Conservation (phyloP, 2,888 invertebrate species). For the Galeruca laticollis region DNA sequence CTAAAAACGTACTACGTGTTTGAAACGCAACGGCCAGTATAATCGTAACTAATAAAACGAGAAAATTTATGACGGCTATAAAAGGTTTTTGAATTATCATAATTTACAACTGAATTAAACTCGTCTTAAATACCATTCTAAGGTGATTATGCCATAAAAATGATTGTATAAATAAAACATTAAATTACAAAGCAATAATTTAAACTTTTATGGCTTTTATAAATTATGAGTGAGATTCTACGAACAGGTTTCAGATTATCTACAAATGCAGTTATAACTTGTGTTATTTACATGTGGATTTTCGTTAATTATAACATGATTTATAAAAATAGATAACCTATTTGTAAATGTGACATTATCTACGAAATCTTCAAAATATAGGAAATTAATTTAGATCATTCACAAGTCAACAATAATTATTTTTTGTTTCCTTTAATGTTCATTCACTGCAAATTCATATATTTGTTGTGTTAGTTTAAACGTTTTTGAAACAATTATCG, state of each 20-base stretch:
- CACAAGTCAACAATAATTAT: too few species aligned
- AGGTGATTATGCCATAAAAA: slow-evolving; percentile 46
- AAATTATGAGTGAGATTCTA: slow-evolving; percentile 35
- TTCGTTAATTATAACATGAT: neutral
- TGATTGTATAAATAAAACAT: slow-evolving; percentile 43
- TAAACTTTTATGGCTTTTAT: slow-evolving; percentile 40
- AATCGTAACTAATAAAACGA: slow-evolving; percentile 40
- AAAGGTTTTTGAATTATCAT: slow-evolving; percentile 47
- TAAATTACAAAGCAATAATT: slow-evolving; percentile 43
- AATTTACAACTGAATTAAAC: slow-evolving; percentile 50
- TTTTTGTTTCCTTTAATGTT: too few species aligned
- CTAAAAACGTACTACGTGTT: slow-evolving; percentile 28
- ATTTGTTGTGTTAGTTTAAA: too few species aligned
- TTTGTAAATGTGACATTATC: too few species aligned
- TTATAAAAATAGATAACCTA: neutral
- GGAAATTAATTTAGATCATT: too few species aligned
- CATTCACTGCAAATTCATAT: too few species aligned
- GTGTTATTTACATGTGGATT: neutral
- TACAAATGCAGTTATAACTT: neutral
- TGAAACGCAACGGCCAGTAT: slow-evolving; percentile 24
- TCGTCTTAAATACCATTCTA: slow-evolving; percentile 45
- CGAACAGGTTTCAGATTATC: slow-evolving; percentile 20
- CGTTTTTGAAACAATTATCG: too few species aligned
- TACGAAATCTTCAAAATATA: too few species aligned
- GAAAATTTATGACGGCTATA: slow-evolving; percentile 46